Percentiles rank a stretch among this genome's conserved stretches.
These are phyloP conservation scores for Cromileptes altivelis DNA, from an alignment of 2,113 vertebrate genomes.

Conservation along the genomic window DNA sequence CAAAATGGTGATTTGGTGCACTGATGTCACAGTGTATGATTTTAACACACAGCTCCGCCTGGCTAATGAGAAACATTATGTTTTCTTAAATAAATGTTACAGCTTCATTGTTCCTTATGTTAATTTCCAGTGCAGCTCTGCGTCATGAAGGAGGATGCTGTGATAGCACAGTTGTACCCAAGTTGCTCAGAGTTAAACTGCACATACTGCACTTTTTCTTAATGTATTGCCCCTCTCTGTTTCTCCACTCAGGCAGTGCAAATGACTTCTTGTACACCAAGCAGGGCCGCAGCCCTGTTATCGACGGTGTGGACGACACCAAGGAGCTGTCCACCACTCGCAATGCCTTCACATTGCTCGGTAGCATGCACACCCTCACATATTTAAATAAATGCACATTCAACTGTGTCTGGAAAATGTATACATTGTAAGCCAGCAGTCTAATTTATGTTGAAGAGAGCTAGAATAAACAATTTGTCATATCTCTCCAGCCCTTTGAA, in stretches of 20 bases:
- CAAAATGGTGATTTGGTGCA: too few species aligned
- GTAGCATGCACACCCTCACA: slow-evolving; percentile 78
- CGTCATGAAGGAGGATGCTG: background rate
- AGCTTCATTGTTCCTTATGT: background rate
- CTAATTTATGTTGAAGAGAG: too few species aligned
- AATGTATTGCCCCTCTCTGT: background rate
- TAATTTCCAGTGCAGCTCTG: background rate
- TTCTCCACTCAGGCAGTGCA: slow-evolving; percentile 86
- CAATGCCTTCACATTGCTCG: slow-evolving; percentile 92
- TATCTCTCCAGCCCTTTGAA: background rate
- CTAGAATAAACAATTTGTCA: background rate
- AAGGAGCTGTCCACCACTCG: slow-evolving; percentile 93
- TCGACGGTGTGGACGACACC: slow-evolving; percentile 93
- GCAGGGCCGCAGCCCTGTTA: slow-evolving; percentile 93
- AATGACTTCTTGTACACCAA: slow-evolving; percentile 92
- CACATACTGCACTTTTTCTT: background rate
- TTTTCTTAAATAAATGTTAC: background rate
- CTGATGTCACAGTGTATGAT: background rate
- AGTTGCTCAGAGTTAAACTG: slow-evolving; percentile 7
- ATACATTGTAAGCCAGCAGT: background rate
- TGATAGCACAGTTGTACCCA: background rate
- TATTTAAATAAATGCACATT: background rate
- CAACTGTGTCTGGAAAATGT: background rate
- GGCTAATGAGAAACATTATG: background rate
- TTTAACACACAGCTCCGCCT: too few species aligned